These are phyloP conservation scores for Bungarus multicinctus DNA, from an alignment of 2,113 vertebrate genomes.

Conservation along the genomic window DNA sequence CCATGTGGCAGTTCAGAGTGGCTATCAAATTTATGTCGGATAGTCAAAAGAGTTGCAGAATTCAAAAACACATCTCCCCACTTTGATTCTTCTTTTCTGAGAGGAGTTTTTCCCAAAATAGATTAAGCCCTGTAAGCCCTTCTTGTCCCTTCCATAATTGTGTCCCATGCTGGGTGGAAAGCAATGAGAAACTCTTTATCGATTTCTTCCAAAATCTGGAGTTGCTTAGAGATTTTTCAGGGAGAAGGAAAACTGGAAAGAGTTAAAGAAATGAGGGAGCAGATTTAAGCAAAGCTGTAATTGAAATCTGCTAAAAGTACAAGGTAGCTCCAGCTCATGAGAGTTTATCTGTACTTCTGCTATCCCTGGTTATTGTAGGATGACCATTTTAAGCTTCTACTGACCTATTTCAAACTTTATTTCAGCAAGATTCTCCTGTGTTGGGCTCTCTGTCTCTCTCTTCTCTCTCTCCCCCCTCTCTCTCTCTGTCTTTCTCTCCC, in stretches of 20 bases:
- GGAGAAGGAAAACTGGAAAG: background rate
- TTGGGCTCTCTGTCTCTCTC: background rate
- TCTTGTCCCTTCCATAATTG: background rate
- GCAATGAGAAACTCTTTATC: background rate
- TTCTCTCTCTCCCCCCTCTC: too few relatives aligned
- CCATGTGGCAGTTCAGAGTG: background rate
- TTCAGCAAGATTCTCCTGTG: background rate
- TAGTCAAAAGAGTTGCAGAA: background rate
- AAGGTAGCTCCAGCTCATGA: background rate
- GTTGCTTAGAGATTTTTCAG: background rate
- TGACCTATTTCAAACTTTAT: background rate
- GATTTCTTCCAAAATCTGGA: background rate
- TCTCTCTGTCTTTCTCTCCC: too few relatives aligned
- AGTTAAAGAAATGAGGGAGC: background rate
- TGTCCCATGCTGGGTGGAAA: background rate
- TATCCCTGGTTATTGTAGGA: background rate
- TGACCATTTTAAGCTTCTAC: background rate
- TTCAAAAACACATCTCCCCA: background rate
- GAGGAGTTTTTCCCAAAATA: background rate
- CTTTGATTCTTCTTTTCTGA: background rate
- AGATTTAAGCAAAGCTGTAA: background rate
- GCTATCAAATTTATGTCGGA: background rate
- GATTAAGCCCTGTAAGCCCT: background rate
- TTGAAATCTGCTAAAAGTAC: background rate
- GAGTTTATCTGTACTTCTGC: background rate